These are phyloP conservation scores for Fistularia tabacaria DNA, from an alignment of 2,797 vertebrate species.

Conservation along the genomic window DNA sequence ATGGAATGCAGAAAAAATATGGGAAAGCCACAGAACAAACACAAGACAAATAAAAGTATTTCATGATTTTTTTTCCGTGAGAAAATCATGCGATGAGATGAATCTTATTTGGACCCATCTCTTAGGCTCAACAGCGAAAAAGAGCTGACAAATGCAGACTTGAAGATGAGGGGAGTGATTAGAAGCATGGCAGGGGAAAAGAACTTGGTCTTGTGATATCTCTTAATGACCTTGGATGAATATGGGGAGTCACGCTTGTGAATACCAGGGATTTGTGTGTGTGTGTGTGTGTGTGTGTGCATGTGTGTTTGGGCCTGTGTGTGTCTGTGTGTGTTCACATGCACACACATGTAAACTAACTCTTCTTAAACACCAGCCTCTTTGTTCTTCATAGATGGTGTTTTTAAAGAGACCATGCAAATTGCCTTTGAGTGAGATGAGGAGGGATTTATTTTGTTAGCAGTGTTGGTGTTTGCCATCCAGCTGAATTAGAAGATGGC, in stretches of 20 bases:
- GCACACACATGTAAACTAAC: constrained; percentile 6
- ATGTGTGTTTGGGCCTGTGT: not conserved
- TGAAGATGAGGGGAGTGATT: constrained; percentile 54
- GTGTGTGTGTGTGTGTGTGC: constrained; percentile 18
- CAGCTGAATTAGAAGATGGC: constrained; percentile 31
- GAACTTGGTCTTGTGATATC: constrained; percentile 49
- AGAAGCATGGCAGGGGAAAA: constrained; percentile 35
- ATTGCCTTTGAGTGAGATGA: constrained; percentile 18
- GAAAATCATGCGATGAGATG: constrained; percentile 59
- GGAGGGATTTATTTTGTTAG: constrained; percentile 11
- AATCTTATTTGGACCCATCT: constrained; percentile 44
- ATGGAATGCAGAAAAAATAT: constrained; percentile 37
- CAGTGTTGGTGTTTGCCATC: constrained; percentile 40
- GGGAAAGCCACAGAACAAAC: constrained; percentile 30
- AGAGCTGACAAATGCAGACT: constrained; percentile 51
- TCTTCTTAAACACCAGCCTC: not conserved
- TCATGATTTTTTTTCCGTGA: constrained; percentile 44
- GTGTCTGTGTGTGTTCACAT: constrained; percentile 15
- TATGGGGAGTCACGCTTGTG: constrained; percentile 43
- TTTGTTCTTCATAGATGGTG: constrained; percentile 9
- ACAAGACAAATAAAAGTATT: constrained; percentile 62
- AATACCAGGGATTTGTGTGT: constrained; percentile 16
- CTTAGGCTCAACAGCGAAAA: constrained; percentile 44
- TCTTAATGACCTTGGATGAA: constrained; percentile 63
- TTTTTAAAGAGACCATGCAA: constrained; percentile 24